phyloP scores from a whole-genome alignment of 2,888 invertebrate species.

The Drosophila melanosoma region DNA sequence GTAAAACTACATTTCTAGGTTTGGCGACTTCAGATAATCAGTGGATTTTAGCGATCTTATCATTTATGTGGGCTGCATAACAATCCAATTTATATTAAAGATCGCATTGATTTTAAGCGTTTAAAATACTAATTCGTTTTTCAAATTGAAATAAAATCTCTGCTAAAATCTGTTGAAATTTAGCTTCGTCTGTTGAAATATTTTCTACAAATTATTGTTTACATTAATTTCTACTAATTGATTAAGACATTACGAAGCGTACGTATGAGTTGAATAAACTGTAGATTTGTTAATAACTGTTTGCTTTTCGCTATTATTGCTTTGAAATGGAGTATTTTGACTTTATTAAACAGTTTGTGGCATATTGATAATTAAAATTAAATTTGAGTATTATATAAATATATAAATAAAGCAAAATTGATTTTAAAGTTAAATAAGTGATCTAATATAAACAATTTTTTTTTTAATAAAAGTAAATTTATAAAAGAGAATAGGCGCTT shows the following conservation, averaged over 20 bases:
- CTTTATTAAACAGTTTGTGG: conserved; percentile 2
- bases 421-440: background rate
- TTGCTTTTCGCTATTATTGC: background rate
- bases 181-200: background rate
- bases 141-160: background rate
- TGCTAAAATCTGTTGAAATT: background rate
- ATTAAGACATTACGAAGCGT: conserved; percentile 2
- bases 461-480: background rate
- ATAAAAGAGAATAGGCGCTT: background rate
- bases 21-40: conserved; percentile 53
- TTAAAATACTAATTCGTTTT: background rate
- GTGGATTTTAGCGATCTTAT: conserved; percentile 41
- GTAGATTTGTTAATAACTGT: conserved; percentile 6
- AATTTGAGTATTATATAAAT: background rate
- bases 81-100: conserved; percentile 10
- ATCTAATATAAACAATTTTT: background rate
- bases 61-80: conserved; percentile 47
- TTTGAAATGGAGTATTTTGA: background rate
- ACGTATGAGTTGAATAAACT: conserved; percentile 70
- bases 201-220: background rate
- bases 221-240: background rate
- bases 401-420: background rate
- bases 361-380: background rate
- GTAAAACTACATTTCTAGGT: conserved; percentile 44
- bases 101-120: background rate